Percentiles rank a stretch among this genome's conserved stretches.
Evolutionary conservation across 2,113 vertebrate genomes (phyloP).

Genomic region (Micromys minutus): DNA sequence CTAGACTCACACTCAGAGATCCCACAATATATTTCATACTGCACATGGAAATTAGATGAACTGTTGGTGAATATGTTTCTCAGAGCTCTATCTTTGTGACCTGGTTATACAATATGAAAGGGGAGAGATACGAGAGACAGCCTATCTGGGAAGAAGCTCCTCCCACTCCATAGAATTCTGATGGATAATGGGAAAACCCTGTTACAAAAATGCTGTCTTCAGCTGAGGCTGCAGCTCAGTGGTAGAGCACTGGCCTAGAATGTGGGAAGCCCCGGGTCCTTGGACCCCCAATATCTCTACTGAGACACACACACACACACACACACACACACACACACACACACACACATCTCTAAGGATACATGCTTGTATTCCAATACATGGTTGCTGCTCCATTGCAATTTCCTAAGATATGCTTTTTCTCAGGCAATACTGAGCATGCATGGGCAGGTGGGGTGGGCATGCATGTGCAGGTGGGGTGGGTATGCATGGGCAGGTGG

Average conservation of each 20-base stretch:
- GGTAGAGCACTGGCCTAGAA: not conserved
- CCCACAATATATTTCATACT: not conserved
- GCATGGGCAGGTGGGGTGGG: not conserved
- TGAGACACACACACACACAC: not conserved
- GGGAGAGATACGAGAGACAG: rapidly evolving
- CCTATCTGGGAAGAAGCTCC: not conserved
- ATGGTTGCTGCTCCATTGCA: not conserved
- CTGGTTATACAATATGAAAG: not conserved
- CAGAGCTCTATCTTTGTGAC: not conserved
- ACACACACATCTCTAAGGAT: not conserved
- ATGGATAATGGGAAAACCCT: not conserved
- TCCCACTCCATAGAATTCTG: not conserved
- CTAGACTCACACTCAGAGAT: too few relatives aligned
- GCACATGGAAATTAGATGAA: not conserved
- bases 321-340: not conserved
- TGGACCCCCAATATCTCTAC: too few relatives aligned
- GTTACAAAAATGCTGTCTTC: not conserved
- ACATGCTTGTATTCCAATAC: too few relatives aligned
- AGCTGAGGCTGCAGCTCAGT: not conserved
- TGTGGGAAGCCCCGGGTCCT: not conserved
- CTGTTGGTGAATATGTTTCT: not conserved
- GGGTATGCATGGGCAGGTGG: not conserved
- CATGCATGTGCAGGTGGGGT: not conserved
- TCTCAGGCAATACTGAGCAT: not conserved
- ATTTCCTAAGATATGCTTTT: conserved; percentile 10